Conservation (phyloP, 2,113 vertebrate species). For the Xiphorhynchus elegans region DNA sequence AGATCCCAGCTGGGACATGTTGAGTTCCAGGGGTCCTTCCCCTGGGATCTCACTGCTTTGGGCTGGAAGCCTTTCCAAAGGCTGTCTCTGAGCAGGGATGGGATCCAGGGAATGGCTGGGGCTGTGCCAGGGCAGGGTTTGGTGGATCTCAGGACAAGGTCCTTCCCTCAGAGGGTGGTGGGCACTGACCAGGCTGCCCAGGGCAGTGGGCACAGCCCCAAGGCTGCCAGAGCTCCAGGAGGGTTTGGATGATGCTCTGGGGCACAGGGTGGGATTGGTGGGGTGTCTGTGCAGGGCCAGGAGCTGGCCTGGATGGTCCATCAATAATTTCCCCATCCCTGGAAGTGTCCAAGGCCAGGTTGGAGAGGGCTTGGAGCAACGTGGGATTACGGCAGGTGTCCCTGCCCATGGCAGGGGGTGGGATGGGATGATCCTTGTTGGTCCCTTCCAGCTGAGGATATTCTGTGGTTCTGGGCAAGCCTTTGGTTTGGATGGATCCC, state of each 20-base stretch:
- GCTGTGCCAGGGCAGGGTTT: background rate
- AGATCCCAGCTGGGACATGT: rapidly evolving
- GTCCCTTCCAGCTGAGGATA: background rate
- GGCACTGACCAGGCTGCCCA: background rate
- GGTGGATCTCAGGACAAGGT: background rate
- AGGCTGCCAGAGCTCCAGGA: background rate
- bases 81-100: background rate
- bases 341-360: background rate
- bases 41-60: background rate
- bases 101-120: background rate
- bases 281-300: background rate
- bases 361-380: background rate
- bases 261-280: background rate
- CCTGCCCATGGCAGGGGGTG: background rate
- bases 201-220: rapidly evolving
- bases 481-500: background rate
- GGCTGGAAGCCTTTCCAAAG: background rate
- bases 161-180: background rate
- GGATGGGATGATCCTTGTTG: background rate
- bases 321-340: background rate
- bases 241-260: rapidly evolving
- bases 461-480: background rate
- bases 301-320: rapidly evolving
- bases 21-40: background rate
- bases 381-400: background rate